Evolutionary conservation across 2,113 vertebrate genomes (phyloP).

Genomic region (Thalassarche chlororhynchos): DNA sequence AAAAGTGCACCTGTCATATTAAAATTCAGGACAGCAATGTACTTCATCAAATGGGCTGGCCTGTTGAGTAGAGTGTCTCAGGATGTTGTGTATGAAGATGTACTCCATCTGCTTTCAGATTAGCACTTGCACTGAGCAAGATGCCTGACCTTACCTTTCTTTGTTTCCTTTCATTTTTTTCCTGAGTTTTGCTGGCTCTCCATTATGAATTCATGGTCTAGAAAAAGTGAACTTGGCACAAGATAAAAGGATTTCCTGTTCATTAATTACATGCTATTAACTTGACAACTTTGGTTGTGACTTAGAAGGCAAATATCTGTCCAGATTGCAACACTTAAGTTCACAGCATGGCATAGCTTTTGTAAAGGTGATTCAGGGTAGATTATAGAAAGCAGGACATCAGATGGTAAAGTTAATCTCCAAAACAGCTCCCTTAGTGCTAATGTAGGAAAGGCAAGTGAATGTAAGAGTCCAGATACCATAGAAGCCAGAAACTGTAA

Average conservation of each 20-base stretch:
- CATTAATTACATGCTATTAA: not conserved
- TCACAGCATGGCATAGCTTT: not conserved
- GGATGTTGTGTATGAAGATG: not conserved
- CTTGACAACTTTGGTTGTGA: not conserved
- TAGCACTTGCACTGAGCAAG: not conserved
- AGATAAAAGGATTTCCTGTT: not conserved
- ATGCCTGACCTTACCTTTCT: not conserved
- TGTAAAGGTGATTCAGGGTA: not conserved
- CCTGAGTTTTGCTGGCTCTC: not conserved
- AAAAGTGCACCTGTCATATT: not conserved
- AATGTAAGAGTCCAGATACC: not conserved
- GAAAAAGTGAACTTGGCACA: not conserved
- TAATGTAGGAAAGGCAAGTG: not conserved
- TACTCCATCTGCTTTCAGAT: not conserved
- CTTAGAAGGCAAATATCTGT: not conserved
- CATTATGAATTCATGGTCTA: not conserved
- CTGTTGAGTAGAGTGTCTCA: not conserved
- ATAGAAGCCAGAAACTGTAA: not conserved
- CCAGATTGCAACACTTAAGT: constrained; percentile 1
- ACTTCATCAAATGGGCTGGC: not conserved
- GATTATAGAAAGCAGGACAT: constrained; percentile 3
- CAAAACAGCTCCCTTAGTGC: not conserved
- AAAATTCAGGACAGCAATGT: not conserved
- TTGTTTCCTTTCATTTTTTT: not conserved
- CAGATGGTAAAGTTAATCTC: not conserved